Percentiles rank a stretch among this genome's conserved stretches.
These are phyloP conservation scores for Carlito syrichta DNA, from an alignment of 2,113 vertebrate genomes.

Conservation along the genomic window DNA sequence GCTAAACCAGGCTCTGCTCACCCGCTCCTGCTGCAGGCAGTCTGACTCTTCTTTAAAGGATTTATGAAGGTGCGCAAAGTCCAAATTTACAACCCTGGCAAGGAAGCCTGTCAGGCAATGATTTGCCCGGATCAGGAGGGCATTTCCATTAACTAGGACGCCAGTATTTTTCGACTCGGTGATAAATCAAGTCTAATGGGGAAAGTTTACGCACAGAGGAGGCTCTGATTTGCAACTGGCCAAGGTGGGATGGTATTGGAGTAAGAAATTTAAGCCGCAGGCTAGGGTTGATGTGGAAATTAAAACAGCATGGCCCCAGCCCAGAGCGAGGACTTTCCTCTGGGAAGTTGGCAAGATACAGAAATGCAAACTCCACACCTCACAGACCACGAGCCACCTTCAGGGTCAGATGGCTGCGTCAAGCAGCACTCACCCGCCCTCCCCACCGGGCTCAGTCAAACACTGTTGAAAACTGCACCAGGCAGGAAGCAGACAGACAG, in stretches of 20 bases:
- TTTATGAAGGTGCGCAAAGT: neutral
- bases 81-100: neutral
- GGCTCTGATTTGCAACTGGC: neutral
- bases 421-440: no score
- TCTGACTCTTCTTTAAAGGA: neutral
- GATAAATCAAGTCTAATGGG: neutral
- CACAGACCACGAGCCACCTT: neutral
- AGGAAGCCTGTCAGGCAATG: neutral
- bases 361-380: neutral
- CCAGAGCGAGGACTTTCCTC: neutral
- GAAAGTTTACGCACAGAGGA: neutral
- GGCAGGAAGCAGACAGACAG: no score
- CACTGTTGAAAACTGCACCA: neutral
- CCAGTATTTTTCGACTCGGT: neutral
- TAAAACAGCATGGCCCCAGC: neutral
- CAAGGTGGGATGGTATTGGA: neutral
- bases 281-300: neutral
- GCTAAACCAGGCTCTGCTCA: neutral
- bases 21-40: neutral
- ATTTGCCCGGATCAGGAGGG: neutral
- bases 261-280: neutral
- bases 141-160: neutral
- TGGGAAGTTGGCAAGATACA: accelerated
- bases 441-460: neutral
- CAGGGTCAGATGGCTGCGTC: neutral